Evolutionary conservation across 2,797 vertebrate genomes (phyloP).

Genomic region (Muscicapa striata): DNA sequence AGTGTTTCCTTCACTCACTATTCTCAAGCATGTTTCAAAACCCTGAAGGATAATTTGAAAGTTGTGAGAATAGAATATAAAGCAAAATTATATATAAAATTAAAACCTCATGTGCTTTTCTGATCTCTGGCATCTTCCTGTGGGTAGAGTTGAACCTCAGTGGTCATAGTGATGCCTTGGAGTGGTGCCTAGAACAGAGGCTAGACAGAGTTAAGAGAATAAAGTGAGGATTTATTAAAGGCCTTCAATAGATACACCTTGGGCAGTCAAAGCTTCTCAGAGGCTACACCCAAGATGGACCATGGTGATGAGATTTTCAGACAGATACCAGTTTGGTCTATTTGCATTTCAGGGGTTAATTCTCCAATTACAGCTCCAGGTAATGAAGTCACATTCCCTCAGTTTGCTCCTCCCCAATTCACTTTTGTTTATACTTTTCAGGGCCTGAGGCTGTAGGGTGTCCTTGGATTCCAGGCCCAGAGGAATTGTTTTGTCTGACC

Average conservation of each 20-base stretch:
- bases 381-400: not conserved
- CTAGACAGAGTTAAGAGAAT: not conserved
- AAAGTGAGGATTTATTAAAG: not conserved
- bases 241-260: not conserved
- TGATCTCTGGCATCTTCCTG: slow-evolving; percentile 29
- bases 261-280: not conserved
- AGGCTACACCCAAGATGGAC: not conserved
- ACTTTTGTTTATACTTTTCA: not conserved
- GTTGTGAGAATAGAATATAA: not conserved
- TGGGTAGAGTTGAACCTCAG: not conserved
- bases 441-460: not conserved
- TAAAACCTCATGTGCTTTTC: slow-evolving; percentile 25
- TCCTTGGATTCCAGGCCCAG: not conserved
- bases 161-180: not conserved
- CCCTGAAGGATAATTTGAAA: slow-evolving; percentile 1
- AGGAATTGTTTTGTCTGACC: not conserved
- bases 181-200: not conserved
- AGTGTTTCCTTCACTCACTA: slow-evolving; percentile 13
- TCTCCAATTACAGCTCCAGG: not conserved
- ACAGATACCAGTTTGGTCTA: not conserved
- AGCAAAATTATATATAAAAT: not conserved
- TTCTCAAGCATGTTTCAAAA: slow-evolving; percentile 17
- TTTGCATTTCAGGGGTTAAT: not conserved
- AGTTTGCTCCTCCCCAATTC: not conserved
- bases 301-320: not conserved